Percentiles rank a stretch among this genome's conserved stretches.
phyloP scores from a whole-genome alignment of 2,888 invertebrate species.

The Amblyjoppa proteus region DNA sequence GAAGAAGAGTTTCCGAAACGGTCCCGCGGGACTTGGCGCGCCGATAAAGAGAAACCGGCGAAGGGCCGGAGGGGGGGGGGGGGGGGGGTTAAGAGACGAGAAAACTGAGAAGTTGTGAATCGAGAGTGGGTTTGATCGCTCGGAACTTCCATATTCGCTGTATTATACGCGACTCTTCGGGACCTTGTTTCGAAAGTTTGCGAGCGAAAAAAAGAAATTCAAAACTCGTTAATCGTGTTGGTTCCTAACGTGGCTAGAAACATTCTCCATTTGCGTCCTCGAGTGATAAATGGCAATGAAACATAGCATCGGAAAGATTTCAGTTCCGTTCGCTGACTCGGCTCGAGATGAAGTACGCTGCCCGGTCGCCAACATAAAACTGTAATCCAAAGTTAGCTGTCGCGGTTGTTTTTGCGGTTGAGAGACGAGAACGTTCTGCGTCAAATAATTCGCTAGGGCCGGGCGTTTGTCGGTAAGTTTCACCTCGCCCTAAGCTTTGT shows the following conservation, averaged over 20 bases:
- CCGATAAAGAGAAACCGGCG: conserved; percentile 6
- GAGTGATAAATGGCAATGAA: neutral
- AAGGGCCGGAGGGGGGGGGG: too few relatives aligned
- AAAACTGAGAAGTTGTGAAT: conserved; percentile 18
- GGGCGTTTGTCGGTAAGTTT: too few relatives aligned
- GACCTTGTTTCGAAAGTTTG: neutral
- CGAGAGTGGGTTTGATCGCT: neutral
- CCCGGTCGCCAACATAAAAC: neutral
- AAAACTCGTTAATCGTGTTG: neutral
- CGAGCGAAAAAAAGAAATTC: neutral
- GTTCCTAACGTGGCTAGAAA: neutral
- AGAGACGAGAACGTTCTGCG: too few relatives aligned
- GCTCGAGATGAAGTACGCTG: neutral
- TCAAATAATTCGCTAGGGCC: too few relatives aligned
- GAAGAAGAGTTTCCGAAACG: conserved; percentile 2
- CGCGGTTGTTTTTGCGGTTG: too few relatives aligned
- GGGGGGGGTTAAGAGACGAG: neutral
- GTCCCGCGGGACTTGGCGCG: conserved; percentile 16
- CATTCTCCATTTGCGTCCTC: neutral
- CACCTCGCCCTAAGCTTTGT: too few relatives aligned
- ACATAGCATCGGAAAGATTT: neutral
- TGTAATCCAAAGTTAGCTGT: neutral
- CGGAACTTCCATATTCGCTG: neutral
- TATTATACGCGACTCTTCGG: neutral
- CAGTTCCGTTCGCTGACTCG: too few relatives aligned